Evolutionary conservation across 2,113 vertebrate genomes (phyloP).

Genomic region (Ptyas mucosa): DNA sequence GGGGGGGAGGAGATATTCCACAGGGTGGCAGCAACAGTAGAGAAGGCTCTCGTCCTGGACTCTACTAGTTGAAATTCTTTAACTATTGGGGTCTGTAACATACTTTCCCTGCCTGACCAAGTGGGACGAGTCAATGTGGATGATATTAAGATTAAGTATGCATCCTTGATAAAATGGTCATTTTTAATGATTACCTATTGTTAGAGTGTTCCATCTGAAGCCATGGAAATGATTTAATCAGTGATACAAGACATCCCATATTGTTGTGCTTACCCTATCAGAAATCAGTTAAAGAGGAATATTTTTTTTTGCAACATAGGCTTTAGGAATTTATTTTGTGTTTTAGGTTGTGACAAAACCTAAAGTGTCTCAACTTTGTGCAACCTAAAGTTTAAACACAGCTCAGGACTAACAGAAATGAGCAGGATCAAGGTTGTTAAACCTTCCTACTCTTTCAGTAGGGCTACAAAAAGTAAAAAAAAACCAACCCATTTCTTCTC

Average conservation of each 20-base stretch:
- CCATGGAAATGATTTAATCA: constrained; percentile 17
- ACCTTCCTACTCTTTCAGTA: neutral
- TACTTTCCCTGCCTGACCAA: neutral
- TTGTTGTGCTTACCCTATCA: neutral
- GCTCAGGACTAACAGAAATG: neutral
- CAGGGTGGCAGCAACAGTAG: neutral
- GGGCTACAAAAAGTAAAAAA: neutral
- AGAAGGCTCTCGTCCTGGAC: too few species aligned
- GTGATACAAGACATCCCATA: constrained; percentile 1
- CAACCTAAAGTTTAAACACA: neutral
- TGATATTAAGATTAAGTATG: neutral
- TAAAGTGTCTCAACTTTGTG: neutral
- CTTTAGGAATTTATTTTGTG: neutral
- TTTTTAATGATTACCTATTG: neutral
- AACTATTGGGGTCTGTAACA: neutral
- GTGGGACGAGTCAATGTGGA: neutral
- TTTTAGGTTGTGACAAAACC: neutral
- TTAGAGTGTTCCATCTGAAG: neutral
- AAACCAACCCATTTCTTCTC: neutral
- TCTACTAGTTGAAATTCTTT: neutral
- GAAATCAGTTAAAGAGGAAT: neutral
- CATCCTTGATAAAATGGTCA: constrained; percentile 19
- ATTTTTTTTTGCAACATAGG: neutral
- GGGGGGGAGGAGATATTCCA: neutral
- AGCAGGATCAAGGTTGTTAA: too few species aligned